Base-by-base conservation (phyloP, 2,888 invertebrate genomes). In the Papilio protenor region DNA sequence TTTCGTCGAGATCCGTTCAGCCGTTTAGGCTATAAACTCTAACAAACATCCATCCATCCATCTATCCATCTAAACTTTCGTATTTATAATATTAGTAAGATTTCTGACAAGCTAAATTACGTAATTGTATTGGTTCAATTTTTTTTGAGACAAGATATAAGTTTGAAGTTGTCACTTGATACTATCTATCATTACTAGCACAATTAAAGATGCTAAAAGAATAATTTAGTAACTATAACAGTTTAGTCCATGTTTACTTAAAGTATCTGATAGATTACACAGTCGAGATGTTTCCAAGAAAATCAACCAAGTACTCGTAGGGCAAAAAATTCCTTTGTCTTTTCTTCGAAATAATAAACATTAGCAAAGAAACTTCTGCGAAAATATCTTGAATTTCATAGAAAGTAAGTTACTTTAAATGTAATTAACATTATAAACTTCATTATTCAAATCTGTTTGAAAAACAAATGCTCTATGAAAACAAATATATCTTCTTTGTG, bases 311-410 rank as follows among this genome's bases (percentile, higher is more conserved):
- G 18, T 33, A 64, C 12, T 4, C 64, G 64, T 40, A 40, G 33
- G 16, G 18, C 23, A 61, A 40, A 64, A 64, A 64, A 33, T 64
- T 10, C 12, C n/a, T 40, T 40, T 64, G 40, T 18, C 40, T 64
- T 33, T 64, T 40, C 40, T 27, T 14, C 14, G 61, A 64, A 64
- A 64, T 64, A 33, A 18, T 64, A 64, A 64, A 64, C 33, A 64
- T 64, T 3, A 33, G 16, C 4, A 16, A 33, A 16, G 33, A 2
- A 27, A 27, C 5, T 64, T 59, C 21, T 5, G 16, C 23, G 21
- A 21, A 27, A 64, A 64, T 16, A 33, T 64, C 33, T 16, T 33
- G 16, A 64, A 33, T 64, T 64, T 18, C 2, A 64, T 64, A 33
- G 1, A 16, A 64, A 64, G 27, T 61, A 16, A 27, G 16, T 64